Percentiles rank a stretch among this genome's conserved stretches.
Conservation (phyloP, 2,113 vertebrate species). For the Nibea coibor region DNA sequence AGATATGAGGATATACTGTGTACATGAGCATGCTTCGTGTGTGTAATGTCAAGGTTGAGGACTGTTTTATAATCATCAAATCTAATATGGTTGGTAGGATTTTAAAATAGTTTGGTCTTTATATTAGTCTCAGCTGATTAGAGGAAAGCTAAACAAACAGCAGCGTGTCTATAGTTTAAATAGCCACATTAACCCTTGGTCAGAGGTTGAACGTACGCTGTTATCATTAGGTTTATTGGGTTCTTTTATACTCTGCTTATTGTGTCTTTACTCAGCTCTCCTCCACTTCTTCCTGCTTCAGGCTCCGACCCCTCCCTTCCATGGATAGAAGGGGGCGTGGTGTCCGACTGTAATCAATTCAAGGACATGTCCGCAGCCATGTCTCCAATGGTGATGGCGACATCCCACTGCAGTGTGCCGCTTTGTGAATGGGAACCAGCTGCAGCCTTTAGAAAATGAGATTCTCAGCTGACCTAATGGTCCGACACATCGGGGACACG, state of each 20-base stretch:
- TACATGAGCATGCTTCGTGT: neutral
- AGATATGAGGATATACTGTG: neutral
- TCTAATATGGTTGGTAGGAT: neutral
- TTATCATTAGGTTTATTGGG: neutral
- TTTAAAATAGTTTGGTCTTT: neutral
- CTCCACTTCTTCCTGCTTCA: conserved; percentile 14
- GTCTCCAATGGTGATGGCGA: conserved; percentile 48
- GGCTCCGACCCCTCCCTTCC: conserved; percentile 20
- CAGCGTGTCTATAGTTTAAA: neutral
- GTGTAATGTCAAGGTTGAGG: neutral
- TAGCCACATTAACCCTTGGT: neutral
- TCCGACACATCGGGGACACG: neutral
- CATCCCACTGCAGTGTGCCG: conserved; percentile 47
- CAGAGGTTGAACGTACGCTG: neutral
- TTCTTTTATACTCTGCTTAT: neutral
- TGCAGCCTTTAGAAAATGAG: conserved; percentile 26
- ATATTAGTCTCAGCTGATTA: neutral
- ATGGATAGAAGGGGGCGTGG: conserved; percentile 27
- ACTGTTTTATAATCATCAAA: neutral
- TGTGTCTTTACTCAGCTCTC: neutral
- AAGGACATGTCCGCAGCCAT: conserved; percentile 65
- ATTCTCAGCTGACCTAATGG: conserved; percentile 2
- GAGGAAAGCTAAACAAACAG: neutral
- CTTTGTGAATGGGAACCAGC: conserved; percentile 42
- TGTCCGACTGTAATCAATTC: conserved; percentile 63